These are phyloP conservation scores for Drosophila varians DNA, from an alignment of 1,140 invertebrate species.

Conservation along the genomic window DNA sequence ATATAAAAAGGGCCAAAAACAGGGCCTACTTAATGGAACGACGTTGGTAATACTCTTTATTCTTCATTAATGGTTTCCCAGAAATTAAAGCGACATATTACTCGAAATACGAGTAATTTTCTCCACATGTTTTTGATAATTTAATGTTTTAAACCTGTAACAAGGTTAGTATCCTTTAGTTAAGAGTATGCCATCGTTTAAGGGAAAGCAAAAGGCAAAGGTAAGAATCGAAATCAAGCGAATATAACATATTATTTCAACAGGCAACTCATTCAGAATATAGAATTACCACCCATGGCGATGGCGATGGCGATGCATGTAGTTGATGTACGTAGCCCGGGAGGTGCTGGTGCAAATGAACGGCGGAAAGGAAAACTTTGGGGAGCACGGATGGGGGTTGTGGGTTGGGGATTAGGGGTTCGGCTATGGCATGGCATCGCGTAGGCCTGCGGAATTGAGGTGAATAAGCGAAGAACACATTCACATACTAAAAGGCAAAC, in stretches of 20 bases:
- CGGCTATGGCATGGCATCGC: slow-evolving; percentile 12
- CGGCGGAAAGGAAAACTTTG: slow-evolving; percentile 4
- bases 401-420: background rate
- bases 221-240: slow-evolving; percentile 56
- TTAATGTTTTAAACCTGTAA: too few species aligned
- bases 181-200: slow-evolving; percentile 4
- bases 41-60: slow-evolving; percentile 7
- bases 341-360: background rate
- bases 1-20: background rate
- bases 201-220: slow-evolving; percentile 10
- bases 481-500: slow-evolving; percentile 72
- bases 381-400: background rate
- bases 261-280: slow-evolving; percentile 56
- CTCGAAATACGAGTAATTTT: too few species aligned
- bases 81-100: too few species aligned
- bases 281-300: slow-evolving; percentile 55
- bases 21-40: background rate
- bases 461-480: slow-evolving; percentile 52
- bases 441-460: slow-evolving; percentile 58
- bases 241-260: slow-evolving; percentile 65
- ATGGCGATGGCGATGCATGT: slow-evolving; percentile 39
- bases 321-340: slow-evolving; percentile 40
- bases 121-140: too few species aligned
- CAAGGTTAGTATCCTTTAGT: too few species aligned
- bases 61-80: too few species aligned